Conservation (phyloP, 2,797 vertebrate genomes). For the Nyctibius grandis region DNA sequence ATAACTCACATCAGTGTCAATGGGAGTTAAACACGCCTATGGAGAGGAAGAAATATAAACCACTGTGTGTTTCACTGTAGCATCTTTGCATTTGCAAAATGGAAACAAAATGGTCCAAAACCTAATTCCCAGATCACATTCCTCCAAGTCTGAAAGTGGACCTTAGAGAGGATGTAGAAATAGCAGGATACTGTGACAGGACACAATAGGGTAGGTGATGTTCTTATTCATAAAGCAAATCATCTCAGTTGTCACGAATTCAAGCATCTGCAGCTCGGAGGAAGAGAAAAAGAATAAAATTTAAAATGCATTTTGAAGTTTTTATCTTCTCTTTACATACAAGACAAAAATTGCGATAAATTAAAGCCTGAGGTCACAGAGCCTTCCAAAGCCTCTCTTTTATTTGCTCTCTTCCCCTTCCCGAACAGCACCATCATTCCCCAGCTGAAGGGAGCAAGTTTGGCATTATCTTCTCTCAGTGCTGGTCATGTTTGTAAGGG, state of each 20-base stretch:
- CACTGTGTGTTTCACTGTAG: slow-evolving; percentile 26
- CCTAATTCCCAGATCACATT: slow-evolving; percentile 40
- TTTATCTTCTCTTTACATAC: not conserved
- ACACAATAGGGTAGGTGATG: slow-evolving; percentile 6
- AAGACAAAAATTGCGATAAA: not conserved
- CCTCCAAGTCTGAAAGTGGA: slow-evolving; percentile 12
- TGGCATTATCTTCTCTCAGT: not conserved
- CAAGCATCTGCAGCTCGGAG: not conserved
- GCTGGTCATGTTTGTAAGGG: not conserved
- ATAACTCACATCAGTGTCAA: slow-evolving; percentile 67
- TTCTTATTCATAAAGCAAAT: slow-evolving; percentile 35
- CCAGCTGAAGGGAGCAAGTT: not conserved
- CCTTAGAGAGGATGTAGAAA: slow-evolving; percentile 27
- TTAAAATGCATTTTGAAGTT: not conserved
- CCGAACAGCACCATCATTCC: not conserved
- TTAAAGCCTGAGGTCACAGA: not conserved
- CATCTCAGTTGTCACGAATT: not conserved
- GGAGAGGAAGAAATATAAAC: slow-evolving; percentile 64
- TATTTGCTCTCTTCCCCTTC: not conserved
- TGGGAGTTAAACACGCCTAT: slow-evolving; percentile 56
- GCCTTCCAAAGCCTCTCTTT: not conserved
- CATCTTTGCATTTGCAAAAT: slow-evolving; percentile 51
- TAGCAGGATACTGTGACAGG: not conserved
- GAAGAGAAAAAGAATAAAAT: slow-evolving; percentile 12
- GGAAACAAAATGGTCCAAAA: slow-evolving; percentile 41